These are phyloP conservation scores for Aphaenogaster ashmeadi DNA, from an alignment of 1,140 invertebrate genomes.

Conservation along the genomic window DNA sequence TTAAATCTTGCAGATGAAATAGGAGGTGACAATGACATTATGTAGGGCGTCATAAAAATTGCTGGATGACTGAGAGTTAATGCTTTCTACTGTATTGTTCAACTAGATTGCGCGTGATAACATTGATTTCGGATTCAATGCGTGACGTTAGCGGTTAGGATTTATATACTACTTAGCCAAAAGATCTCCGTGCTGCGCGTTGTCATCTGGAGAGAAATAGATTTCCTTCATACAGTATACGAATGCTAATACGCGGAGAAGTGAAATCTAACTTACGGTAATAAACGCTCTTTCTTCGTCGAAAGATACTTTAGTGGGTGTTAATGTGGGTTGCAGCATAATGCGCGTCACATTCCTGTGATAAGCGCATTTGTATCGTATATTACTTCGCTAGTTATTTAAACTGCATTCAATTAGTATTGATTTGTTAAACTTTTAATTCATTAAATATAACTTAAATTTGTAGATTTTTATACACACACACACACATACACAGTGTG, in stretches of 20 bases:
- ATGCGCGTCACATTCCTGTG: conserved; percentile 9
- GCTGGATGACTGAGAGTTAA: conserved; percentile 20
- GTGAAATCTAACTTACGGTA: conserved; percentile 30
- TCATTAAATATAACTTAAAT: not conserved
- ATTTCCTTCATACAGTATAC: conserved; percentile 39
- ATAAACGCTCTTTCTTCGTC: conserved; percentile 36
- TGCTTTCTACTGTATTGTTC: not conserved
- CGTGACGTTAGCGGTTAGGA: not conserved
- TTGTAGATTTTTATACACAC: not conserved
- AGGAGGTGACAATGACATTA: not conserved
- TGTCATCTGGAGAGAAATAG: conserved; percentile 38
- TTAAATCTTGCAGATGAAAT: not conserved
- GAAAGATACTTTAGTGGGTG: conserved; percentile 45
- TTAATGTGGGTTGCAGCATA: conserved; percentile 20
- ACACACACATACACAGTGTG: too few species aligned
- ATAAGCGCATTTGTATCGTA: conserved; percentile 17
- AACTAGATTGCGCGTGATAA: conserved; percentile 38
- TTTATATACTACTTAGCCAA: conserved; percentile 35
- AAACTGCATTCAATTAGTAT: not conserved
- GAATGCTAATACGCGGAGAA: conserved; percentile 13
- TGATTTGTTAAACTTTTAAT: not conserved
- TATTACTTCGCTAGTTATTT: not conserved
- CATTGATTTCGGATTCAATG: conserved; percentile 40
- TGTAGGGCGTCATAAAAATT: not conserved
- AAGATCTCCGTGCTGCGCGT: not conserved